Percentiles rank a stretch among this genome's conserved stretches.
Conservation (phyloP, 2,113 vertebrate genomes). For the Sebastes fasciatus region DNA sequence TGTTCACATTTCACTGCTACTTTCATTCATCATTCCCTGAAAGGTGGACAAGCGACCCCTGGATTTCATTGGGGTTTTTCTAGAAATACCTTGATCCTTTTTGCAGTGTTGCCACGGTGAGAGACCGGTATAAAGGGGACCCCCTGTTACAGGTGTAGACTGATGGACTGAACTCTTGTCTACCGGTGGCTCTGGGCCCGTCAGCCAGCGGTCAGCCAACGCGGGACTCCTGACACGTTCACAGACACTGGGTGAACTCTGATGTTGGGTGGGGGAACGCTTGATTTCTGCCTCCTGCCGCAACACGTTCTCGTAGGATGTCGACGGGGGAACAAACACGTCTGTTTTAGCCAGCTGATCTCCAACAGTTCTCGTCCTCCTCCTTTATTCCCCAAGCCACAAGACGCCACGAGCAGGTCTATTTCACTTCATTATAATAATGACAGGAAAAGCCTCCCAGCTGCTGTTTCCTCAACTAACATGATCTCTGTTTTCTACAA, state of each 20-base stretch:
- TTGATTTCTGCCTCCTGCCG: no score
- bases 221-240: constrained; percentile 22
- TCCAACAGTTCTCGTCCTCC: background rate
- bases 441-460: background rate
- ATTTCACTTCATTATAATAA: constrained; percentile 10
- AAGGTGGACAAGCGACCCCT: constrained; percentile 23
- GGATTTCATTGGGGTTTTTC: background rate
- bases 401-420: background rate
- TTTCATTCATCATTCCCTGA: constrained; percentile 51
- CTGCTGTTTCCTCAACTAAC: constrained; percentile 16
- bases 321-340: no score
- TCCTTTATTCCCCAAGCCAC: background rate
- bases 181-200: constrained; percentile 34
- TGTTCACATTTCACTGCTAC: constrained; percentile 28
- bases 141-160: no score
- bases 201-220: background rate
- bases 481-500: background rate
- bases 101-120: constrained; percentile 47
- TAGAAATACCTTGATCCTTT: constrained; percentile 19
- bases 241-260: background rate
- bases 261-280: background rate
- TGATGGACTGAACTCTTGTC: constrained; percentile 31
- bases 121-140: background rate
- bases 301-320: no score
- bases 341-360: background rate